Evolutionary conservation across 2,797 vertebrate genomes (phyloP), one percentile per base, ranked within the genome.

Genomic region (Gobio occitaniae): DNA sequence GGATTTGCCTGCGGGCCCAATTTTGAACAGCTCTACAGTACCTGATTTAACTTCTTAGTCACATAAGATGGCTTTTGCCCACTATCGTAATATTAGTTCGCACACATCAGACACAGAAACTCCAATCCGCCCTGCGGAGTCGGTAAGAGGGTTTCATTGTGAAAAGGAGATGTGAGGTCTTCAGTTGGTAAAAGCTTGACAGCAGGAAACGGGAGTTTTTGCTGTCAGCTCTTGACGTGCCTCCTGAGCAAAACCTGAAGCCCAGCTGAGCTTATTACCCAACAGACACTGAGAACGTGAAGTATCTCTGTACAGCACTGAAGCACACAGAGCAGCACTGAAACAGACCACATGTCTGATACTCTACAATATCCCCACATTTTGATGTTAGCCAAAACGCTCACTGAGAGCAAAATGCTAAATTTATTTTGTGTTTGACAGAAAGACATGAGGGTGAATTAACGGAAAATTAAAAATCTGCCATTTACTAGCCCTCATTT

Each of bases 221-320:
- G 13, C 32, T 81, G 66, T 81, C 79, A 81, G 50, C 32, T 70
- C 79, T 56, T 69, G 50, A 36, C 15, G 36, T 16, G 54, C 16
- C 9, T 32, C 12, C 54, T 25, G 54, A 36, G 25, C 16, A 61
- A 71, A 74, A 59, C 54, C 54, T 21, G 54, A 71, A 48, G 54
- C 36, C 80, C 54, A 48, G 52, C 80, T 48, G 69, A 59, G 69
- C 25, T 81, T 63, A 61, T 61, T 47, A 82, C 69, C 54, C 68
- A 72, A 29, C 50, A 72, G 68, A 82, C 77, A 65, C 56, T 2
- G 75, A n/a, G 75, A 77, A 59, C 1, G 13, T 59, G 74, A 77
- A 59, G 75, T 13, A 8, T 70, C 17, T 56, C 32, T 70, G 50
- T 59, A 19, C 66, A 59, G 36, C 52, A 59, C 9, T 59, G 36